Percentiles rank a stretch among this genome's conserved stretches.
Conservation (phyloP, 2,888 invertebrate genomes). For the Caenorhabditis uteleia region DNA sequence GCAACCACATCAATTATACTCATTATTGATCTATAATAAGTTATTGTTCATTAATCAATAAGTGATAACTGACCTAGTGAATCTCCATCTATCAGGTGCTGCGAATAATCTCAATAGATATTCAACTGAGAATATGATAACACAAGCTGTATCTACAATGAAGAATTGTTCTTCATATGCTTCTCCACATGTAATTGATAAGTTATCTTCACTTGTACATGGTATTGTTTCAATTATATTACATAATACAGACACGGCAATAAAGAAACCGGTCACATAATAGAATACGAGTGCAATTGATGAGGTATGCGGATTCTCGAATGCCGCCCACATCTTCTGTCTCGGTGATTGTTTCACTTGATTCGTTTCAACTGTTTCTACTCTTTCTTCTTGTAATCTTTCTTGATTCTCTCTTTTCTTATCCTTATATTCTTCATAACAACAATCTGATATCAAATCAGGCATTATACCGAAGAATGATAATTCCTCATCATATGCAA, state of each 20-base stretch:
- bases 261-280: slow-evolving; percentile 95
- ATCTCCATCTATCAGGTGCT: slow-evolving; percentile 80
- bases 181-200: slow-evolving; percentile 84
- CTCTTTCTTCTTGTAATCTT: slow-evolving; percentile 88
- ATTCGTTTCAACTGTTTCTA: slow-evolving; percentile 61
- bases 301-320: slow-evolving; percentile 98
- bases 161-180: slow-evolving; percentile 83
- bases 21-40: slow-evolving; percentile 86
- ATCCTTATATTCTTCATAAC: slow-evolving; percentile 99
- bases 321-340: slow-evolving; percentile 91
- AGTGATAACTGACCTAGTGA: slow-evolving; percentile 50
- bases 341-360: slow-evolving; percentile 52
- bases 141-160: slow-evolving; percentile 98
- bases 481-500: slow-evolving; percentile 97
- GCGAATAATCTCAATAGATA: slow-evolving; percentile 90
- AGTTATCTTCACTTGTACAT: slow-evolving; percentile 53
- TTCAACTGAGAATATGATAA: slow-evolving; percentile 99
- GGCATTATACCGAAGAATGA: slow-evolving; percentile 98
- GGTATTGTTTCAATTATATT: slow-evolving; percentile 87
- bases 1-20: slow-evolving; percentile 99
- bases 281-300: slow-evolving; percentile 99
- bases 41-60: not conserved
- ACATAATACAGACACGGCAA: slow-evolving; percentile 97
- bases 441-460: slow-evolving; percentile 91
- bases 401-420: slow-evolving; percentile 98